Evolutionary conservation across 2,888 invertebrate species (phyloP).

Genomic region (Agonopterix arenella): DNA sequence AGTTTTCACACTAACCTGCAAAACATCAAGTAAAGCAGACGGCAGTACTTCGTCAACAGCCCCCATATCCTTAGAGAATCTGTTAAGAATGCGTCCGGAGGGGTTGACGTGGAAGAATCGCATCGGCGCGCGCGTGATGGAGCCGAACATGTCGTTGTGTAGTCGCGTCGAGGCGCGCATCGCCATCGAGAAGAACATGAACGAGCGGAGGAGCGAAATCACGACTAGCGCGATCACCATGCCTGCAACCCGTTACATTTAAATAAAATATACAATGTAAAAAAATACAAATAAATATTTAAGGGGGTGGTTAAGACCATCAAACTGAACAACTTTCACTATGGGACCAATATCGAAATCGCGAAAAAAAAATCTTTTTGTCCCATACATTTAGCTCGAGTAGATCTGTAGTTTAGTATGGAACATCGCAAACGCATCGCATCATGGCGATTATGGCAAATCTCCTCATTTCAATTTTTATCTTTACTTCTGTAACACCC

Average conservation of each 20-base stretch:
- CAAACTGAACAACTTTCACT: no score
- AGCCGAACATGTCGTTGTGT: constrained; percentile 90
- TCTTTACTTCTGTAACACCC: no score
- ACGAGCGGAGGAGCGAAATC: constrained; percentile 69
- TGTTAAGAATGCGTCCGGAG: constrained; percentile 87
- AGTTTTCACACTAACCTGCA: constrained; percentile 51
- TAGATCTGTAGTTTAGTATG: no score
- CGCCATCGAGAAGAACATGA: constrained; percentile 78
- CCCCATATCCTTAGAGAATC: constrained; percentile 94
- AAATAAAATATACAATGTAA: no score
- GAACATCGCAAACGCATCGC: no score
- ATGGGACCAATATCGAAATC: no score
- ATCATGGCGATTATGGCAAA: no score
- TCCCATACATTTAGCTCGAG: no score
- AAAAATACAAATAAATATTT: no score
- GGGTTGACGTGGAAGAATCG: constrained; percentile 93
- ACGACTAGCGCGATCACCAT: constrained; percentile 69
- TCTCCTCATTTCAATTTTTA: no score
- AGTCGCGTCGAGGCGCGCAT: constrained; percentile 87
- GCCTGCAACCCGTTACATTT: constrained; percentile 27
- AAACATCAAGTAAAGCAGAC: constrained; percentile 77
- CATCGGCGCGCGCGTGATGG: constrained; percentile 88
- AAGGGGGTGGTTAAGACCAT: no score
- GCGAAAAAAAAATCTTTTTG: no score
- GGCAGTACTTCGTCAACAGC: constrained; percentile 81